Evolutionary conservation across 2,113 vertebrate genomes (phyloP), one percentile per base, ranked within the genome.

Genomic region (Myotis lucifugus): DNA sequence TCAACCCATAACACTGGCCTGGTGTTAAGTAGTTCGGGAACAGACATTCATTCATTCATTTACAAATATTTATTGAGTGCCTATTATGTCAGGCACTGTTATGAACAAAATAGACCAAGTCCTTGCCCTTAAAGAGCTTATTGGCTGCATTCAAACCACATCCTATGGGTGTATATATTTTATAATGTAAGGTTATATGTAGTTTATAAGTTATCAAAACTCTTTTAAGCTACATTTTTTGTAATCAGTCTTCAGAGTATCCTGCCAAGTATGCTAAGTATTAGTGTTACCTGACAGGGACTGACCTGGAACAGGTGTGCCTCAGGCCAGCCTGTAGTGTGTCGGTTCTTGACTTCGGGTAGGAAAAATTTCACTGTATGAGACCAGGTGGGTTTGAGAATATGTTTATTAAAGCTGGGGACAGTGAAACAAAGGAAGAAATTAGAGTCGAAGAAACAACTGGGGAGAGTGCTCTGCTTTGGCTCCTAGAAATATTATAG

Each of bases 141-240:
- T 64, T 9, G 37, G 61, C 34, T 86, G 3, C 72, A 72, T 59
- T 84, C 15, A 96, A 76, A 42, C n/a, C 5, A 77, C 81, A 82
- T 90, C 13, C 5, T 69, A 48, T 27, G 42, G 25, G 5, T 74
- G 4, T 32, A 72, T 17, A 66, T 77, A 42, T 37, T 66, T 88
- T 92, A 76, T 61, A 88, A 83, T 77, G 85, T 67, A 27, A 90
- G 88, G 48, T 85, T 93, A n/a, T 74, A 40, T 70, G 14, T 61
- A 77, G 11, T 54, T 82, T 82, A 77, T 82, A 50, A 64, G 15
- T 87, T 92, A 69, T 11, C 37, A 84, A 92, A 92, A 93, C 61
- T 46, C 17, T 83, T 93, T 72, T 85, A 34, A 70, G 56, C 18
- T 87, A 32, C 15, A 59, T 93, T 93, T 70, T 83, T 6, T 37